Evolutionary conservation across 2,888 invertebrate species (phyloP), one percentile per base, ranked within the genome.

Genomic region (Lasius fuliginosus): DNA sequence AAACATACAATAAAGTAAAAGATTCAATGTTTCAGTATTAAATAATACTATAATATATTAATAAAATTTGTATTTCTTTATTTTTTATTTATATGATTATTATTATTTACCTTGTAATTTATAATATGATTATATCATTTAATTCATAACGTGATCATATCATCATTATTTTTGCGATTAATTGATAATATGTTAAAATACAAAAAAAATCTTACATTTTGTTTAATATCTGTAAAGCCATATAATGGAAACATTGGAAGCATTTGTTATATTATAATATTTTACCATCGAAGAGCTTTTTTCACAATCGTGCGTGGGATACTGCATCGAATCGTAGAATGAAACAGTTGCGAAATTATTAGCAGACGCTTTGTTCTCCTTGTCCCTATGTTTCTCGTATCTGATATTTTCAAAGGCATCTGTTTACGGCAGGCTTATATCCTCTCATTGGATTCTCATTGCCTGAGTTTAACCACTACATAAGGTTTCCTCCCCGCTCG

Each of bases 401-500:
- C 46, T 18, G 60, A 62, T 62, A 69, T 79, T 79, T 71, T 71
- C 79, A 79, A 60, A 60, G 79, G 69, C 69, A 69, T 79, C 60
- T 79, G 69, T 79, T 79, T 79, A 79, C 79, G 69, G 46, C 46
- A 62, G 79, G 36, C 27, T 69, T 69, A 79, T 69, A 62, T 69
- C 60, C 42, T 18, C 46, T 69, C 69, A 69, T 60, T 69, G 69
- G 79, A 79, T 79, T 69, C 69, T 69, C 77, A 77, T 77, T 77
- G 58, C 68, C 77, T 49, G 79, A 69, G 46, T 69, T 79, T 60
- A 79, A 79, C 69, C 79, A 60, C 58, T 69, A 79, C 60, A 53
- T n/a, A 53, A 53, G 79, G 46, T 79, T 79, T 69, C 46, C 27
- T 33, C 33, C 15, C 46, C 56, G 23, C 23, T 79, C 60, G 46